Base-by-base conservation (phyloP, 2,113 vertebrate species). In the Falco punctatus region DNA sequence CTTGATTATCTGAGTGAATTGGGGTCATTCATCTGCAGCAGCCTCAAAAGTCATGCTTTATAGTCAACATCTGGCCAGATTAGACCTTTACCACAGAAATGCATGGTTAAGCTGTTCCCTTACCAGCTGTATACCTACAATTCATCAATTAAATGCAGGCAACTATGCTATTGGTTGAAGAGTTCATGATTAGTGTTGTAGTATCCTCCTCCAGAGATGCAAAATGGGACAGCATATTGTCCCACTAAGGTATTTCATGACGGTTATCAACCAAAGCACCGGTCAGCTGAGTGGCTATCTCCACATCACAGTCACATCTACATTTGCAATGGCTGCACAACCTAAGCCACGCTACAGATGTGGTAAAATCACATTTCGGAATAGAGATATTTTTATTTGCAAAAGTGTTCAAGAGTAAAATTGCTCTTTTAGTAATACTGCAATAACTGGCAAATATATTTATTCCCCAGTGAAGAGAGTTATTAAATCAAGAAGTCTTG, bases 1-100 rank as follows among this genome's bases (percentile, higher is more conserved):
- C 9, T 80, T 85, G 75, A 95, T 96, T 91, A 97, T 93, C 72
- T 59, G 90, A 92, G 84, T 90, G 89, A 96, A 94, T 35, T 28
- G 28, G 27, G 32, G 44, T 87, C 82, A 91, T 87, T 92, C 87
- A 85, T 78, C 73, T 61, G 95, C 64, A 71, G 73, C 85, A 65
- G 73, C 57, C 51, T 71, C 81, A 94, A 85, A 96, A 97, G 90
- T 7, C 44, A 72, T 42, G 79, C 62, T 94, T 93, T 90, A 65
- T 33, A 61, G 87, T 61, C 79, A 67, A 58, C 77, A 30, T 40
- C 26, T 77, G 72, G 78, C 91, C 80, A 94, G 82, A 83, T 66
- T 15, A 38, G 70, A 58, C 55, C 64, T 94, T 88, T 69, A 74
- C n/a, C 32, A 70, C 86, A 86, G 81, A 88, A 80, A 88, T 10